Percentiles rank a stretch among this genome's conserved stretches.
Conservation (phyloP, 2,888 invertebrate species). For the Heliconius erato region DNA sequence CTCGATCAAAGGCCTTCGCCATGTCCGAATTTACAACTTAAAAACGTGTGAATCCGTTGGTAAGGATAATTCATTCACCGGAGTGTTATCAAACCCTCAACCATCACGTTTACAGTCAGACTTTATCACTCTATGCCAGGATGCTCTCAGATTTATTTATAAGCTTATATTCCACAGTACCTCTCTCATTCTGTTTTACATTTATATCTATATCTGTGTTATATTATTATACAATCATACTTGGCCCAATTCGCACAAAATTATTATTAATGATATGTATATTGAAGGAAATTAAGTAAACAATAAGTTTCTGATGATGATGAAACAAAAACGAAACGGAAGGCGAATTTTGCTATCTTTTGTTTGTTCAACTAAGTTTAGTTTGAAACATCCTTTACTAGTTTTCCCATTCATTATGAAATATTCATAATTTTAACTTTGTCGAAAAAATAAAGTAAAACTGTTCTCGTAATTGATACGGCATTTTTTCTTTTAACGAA, state of each 20-base stretch:
- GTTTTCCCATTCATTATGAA: constrained; percentile 27
- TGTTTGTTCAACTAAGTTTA: background rate
- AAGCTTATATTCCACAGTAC: too few relatives aligned
- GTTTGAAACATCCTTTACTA: constrained; percentile 4
- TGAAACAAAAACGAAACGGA: background rate
- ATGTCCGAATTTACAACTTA: too few relatives aligned
- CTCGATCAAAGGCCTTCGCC: too few relatives aligned
- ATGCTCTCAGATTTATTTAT: background rate
- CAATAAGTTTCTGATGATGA: background rate
- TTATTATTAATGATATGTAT: background rate
- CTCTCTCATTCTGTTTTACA: too few relatives aligned
- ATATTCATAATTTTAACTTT: constrained; percentile 18
- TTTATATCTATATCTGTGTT: too few relatives aligned
- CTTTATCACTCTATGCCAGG: too few relatives aligned
- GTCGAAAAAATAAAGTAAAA: constrained; percentile 15
- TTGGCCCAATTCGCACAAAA: background rate
- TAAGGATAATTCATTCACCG: too few relatives aligned
- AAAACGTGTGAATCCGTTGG: too few relatives aligned
- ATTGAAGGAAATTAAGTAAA: constrained; percentile 2
- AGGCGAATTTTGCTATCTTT: background rate
- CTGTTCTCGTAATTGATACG: background rate
- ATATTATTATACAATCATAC: background rate
- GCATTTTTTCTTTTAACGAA: too few relatives aligned
- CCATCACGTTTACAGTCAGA: too few relatives aligned
- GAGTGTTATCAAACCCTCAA: too few relatives aligned